phyloP scores from a whole-genome alignment of 2,888 invertebrate genomes.

The Dimorphilus gyrociliatus region DNA sequence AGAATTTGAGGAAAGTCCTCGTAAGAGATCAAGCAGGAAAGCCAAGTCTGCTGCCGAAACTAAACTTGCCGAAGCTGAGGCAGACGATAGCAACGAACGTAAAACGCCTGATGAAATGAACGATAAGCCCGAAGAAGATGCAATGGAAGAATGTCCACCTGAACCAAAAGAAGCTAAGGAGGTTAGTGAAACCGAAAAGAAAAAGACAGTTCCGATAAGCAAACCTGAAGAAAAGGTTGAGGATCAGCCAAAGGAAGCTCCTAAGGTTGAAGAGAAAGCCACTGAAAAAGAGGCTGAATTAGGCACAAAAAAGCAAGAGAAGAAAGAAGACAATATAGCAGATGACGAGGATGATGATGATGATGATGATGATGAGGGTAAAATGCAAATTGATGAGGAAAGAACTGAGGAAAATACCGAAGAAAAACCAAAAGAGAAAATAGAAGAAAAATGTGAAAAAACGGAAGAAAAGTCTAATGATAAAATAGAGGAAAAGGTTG shows the following conservation, averaged over 20 bases:
- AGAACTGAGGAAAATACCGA: conserved; percentile 12
- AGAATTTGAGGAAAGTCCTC: too few relatives aligned
- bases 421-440: too few relatives aligned
- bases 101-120: too few relatives aligned
- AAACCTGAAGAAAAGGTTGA: too few relatives aligned
- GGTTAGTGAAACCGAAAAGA: conserved; percentile 2
- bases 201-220: conserved; percentile 1
- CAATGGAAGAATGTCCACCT: conserved; percentile 5
- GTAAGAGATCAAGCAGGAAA: too few relatives aligned
- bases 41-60: too few relatives aligned
- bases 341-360: conserved; percentile 6
- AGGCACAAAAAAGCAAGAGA: conserved; percentile 4
- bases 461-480: too few relatives aligned
- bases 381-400: conserved; percentile 7
- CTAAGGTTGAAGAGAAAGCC: conserved; percentile 2
- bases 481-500: too few relatives aligned
- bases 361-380: conserved; percentile 10
- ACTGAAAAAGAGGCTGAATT: conserved; percentile 2
- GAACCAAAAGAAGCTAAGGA: conserved; percentile 2
- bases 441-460: too few relatives aligned
- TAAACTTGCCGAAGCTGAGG: too few relatives aligned
- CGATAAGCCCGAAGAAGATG: conserved; percentile 11
- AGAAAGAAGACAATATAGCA: conserved; percentile 7
- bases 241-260: too few relatives aligned
- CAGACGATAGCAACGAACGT: too few relatives aligned